Evolutionary conservation across 2,888 invertebrate species (phyloP), one percentile per base, ranked within the genome.

Genomic region (Torymus tubicola): DNA sequence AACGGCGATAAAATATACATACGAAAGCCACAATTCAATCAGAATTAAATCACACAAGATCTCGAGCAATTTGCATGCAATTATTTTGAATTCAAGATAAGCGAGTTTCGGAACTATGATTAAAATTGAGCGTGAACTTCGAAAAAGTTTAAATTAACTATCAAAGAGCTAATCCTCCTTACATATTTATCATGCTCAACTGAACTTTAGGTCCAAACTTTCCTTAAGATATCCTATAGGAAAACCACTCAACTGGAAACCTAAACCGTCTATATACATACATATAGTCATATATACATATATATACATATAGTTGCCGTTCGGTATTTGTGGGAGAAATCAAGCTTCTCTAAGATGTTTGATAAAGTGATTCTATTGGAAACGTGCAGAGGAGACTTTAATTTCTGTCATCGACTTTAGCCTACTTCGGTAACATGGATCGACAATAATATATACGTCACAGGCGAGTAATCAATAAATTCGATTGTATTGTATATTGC

Each of bases 181-280:
- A 57, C 55, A 64, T 57, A 63, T 77, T 77, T 64, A 63, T 77
- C 64, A 57, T 57, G 70, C 77, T 77, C 57, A 53, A 58, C n/a
- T 57, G 65, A 65, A 18, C 57, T 55, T 65, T 21, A 31, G 42
- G 73, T 64, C 55, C 73, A 42, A 63, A 76, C 60, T 75, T 69
- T 53, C 61, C 60, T 11, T 18, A 18, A 31, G 63, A 31, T 50
- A 55, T 77, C 55, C 63, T 64, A 70, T 70, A 64, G 63, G 14
- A n/a, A 24, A 31, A 13, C 21, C 69, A 76, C 12, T 50, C 69
- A 55, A 76, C 68, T 31, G 61, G 63, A 76, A 76, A 67, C 42
- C 69, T 16, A 55, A 42, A 53, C 63, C 42, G 16, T 58, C 10
- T 11, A 18, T 21, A 50, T 42, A 42, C 53, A 61, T 52, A 61